Percentiles rank a stretch among this genome's conserved stretches.
These are phyloP conservation scores for Drosophila borealis DNA, from an alignment of 2,888 invertebrate species.

Conservation along the genomic window DNA sequence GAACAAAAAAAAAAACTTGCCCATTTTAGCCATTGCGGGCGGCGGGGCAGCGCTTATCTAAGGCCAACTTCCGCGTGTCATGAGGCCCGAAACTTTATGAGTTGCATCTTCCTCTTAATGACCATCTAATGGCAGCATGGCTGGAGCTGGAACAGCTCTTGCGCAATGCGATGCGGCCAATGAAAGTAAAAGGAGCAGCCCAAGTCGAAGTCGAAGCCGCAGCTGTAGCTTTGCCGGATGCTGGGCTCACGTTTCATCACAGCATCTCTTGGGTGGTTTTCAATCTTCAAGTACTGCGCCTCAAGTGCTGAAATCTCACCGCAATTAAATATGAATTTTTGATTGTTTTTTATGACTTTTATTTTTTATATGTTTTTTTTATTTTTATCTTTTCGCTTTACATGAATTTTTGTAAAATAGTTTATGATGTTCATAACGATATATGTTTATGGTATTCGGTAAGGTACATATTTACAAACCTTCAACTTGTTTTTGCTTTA, in stretches of 20 bases:
- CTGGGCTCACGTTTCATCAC: background rate
- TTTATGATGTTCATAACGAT: conserved; percentile 50
- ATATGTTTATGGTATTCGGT: conserved; percentile 47
- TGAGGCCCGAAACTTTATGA: conserved; percentile 62
- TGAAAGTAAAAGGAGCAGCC: conserved; percentile 53
- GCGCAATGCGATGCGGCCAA: conserved; percentile 48
- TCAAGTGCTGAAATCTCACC: conserved; percentile 4
- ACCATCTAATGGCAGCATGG: conserved; percentile 43
- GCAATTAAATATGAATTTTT: conserved; percentile 36
- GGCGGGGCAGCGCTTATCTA: conserved; percentile 63
- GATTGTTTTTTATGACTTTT: conserved; percentile 38
- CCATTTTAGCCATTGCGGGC: conserved; percentile 32
- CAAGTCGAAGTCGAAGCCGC: background rate
- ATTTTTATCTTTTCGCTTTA: conserved; percentile 41
- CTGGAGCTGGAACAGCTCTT: conserved; percentile 29
- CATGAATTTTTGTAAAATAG: conserved; percentile 62
- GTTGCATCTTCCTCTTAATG: conserved; percentile 71
- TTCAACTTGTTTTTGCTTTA: conserved; percentile 25
- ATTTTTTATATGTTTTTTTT: conserved; percentile 42
- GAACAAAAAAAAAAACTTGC: conserved; percentile 32
- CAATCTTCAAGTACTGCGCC: conserved; percentile 16
- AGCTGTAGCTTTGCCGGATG: background rate
- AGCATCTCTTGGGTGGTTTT: conserved; percentile 23
- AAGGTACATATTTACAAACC: conserved; percentile 69
- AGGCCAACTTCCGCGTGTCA: conserved; percentile 81